Percentiles rank a stretch among this genome's conserved stretches.
These are phyloP conservation scores for Sebastes minor DNA, from an alignment of 2,797 vertebrate genomes.

Conservation along the genomic window DNA sequence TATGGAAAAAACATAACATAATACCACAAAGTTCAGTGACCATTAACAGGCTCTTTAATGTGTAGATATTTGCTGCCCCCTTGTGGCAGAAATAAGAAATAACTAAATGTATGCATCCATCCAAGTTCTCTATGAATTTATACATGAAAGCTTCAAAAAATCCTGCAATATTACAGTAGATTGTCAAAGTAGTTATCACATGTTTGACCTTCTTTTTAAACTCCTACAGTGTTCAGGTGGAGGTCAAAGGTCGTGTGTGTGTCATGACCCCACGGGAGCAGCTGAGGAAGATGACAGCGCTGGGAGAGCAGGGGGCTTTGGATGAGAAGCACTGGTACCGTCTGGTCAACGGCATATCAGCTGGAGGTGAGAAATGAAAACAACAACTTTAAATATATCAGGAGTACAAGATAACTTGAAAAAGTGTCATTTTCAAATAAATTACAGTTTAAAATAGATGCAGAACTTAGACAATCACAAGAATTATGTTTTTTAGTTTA, in stretches of 20 bases:
- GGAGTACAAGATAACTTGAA: background rate
- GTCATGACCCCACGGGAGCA: slow-evolving; percentile 91
- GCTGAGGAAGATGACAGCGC: slow-evolving; percentile 87
- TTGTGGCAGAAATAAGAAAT: slow-evolving; percentile 9
- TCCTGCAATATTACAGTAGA: background rate
- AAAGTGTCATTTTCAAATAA: background rate
- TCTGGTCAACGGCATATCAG: slow-evolving; percentile 87
- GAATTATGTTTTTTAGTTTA: background rate
- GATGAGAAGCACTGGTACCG: slow-evolving; percentile 92
- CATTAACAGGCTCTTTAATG: background rate
- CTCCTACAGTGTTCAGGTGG: slow-evolving; percentile 22
- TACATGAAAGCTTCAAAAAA: background rate
- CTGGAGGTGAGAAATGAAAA: slow-evolving; percentile 83
- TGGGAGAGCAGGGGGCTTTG: slow-evolving; percentile 86
- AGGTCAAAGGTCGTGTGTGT: slow-evolving; percentile 57
- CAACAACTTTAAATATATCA: background rate
- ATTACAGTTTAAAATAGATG: background rate
- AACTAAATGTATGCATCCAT: background rate
- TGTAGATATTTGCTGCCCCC: slow-evolving; percentile 22
- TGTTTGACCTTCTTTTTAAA: background rate
- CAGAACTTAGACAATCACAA: background rate
- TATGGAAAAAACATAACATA: background rate
- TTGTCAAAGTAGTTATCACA: background rate
- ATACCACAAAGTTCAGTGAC: background rate
- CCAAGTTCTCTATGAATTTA: background rate